Evolutionary conservation across 2,888 invertebrate species (phyloP), one percentile per base, ranked within the genome.

Genomic region (Platycnemis pennipes): DNA sequence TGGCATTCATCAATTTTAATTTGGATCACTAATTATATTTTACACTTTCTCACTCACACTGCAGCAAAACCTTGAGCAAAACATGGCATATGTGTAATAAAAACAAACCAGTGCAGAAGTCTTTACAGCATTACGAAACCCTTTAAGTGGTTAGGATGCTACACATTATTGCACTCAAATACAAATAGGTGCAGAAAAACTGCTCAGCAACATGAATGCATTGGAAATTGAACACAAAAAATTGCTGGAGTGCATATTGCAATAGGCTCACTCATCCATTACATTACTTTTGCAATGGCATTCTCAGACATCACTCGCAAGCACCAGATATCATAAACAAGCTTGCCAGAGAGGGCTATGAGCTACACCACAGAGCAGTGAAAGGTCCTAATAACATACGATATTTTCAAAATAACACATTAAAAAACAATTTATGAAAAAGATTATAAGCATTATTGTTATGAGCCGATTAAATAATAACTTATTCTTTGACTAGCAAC

Each of bases 221-320:
- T 63, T 22, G 44, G 45, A 87, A 91, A 63, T 42, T 37, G 44
- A 88, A 88, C 49, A 13, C 44, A 49, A 91, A 91, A 63, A 37
- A 63, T 44, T 56, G 63, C 53, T 56, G 8, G 91, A 91, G 91
- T 91, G 63, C 63, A 44, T 91, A 91, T 91, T 91, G 91, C 91
- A 91, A 44, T 91, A 63, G 91, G 91, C 63, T 63, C 63, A 91
- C 91, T 56, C 91, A 91, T 91, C 91, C 91, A 91, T 91, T 91
- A 91, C 91, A 91, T 91, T 91, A 91, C 91, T 91, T 91, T 91
- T 91, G 91, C 91, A 91, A 91, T 91, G 91, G 91, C 91, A 91
- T 91, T 91, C 91, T 91, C 91, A 91, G 91, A 91, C 91, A 91
- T 91, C 91, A 91, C 91, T 91, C 91, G 63, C 91, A 91, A 91